Base-by-base conservation (phyloP, 2,113 vertebrate genomes). In the Hymenochirus boettgeri region DNA sequence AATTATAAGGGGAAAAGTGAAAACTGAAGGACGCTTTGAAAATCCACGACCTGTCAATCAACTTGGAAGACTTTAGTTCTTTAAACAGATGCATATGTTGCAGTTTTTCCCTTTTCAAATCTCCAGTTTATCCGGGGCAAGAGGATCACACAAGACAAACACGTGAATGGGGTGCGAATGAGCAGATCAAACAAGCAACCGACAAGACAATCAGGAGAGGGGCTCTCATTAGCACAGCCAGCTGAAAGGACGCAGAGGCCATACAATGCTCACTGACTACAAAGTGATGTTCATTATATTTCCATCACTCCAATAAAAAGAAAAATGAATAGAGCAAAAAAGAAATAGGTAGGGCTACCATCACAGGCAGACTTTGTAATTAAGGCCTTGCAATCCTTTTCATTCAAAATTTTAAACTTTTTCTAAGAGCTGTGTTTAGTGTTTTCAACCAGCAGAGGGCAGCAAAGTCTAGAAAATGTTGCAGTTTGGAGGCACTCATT, bases 81-180 rank as follows among this genome's bases (percentile, higher is more conserved):
- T 13, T 22, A 39, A 13, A 50, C 29, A 58, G 46, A 58, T 67
- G 64, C 39, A 67, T 67, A 52, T 58, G 57, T 67, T 59, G 31
- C 55, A 59, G 45, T 58, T 59, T 58, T 58, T 27, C 50, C 54
- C 21, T 51, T 67, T 52, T 18, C n/a, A 59, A 35, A 12, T 21
- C 24, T 18, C 56, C 56, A 35, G 59, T 58, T 59, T 58, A 65
- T 66, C 54, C 26, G 29, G 55, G 64, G 55, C 55, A 35, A 48
- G 46, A 66, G 55, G n/a, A 39, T 26, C 55, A 58, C 64, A 59
- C 64, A 67, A 59, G 46, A 26, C 64, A 50, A 26, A 50, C 51
- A 47, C 45, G 53, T 67, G 64, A 59, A 21, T 24, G 15, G 64
- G 55, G 64, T 58, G 46, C 48, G 59, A 59, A 67, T 67, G 17